These are phyloP conservation scores for Pediacus dermestoides DNA, from an alignment of 2,888 invertebrate species.

Conservation along the genomic window DNA sequence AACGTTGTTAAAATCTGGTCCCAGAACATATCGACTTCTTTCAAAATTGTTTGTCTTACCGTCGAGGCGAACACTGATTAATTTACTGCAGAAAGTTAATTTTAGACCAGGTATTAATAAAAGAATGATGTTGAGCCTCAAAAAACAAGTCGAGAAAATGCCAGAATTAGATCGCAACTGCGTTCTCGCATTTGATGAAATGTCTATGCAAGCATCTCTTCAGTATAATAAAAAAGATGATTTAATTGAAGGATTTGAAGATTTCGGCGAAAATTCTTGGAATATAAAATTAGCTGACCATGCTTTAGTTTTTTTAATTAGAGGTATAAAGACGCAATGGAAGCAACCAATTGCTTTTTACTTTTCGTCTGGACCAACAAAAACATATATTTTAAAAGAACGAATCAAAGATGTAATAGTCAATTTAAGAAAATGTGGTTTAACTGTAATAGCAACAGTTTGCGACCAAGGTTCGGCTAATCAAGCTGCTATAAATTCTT, in stretches of 20 bases:
- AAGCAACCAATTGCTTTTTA: slow-evolving; percentile 28
- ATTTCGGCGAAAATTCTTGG: slow-evolving; percentile 18
- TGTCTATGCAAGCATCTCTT: slow-evolving; percentile 18
- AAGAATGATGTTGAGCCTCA: slow-evolving; percentile 19
- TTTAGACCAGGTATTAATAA: slow-evolving; percentile 24
- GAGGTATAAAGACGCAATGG: slow-evolving; percentile 27
- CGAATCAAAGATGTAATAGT: slow-evolving; percentile 22
- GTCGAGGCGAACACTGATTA: slow-evolving; percentile 18
- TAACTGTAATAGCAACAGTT: slow-evolving; percentile 30
- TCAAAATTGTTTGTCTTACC: slow-evolving; percentile 25
- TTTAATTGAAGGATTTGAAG: slow-evolving; percentile 23
- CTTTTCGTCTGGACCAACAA: slow-evolving; percentile 25
- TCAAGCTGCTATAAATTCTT: slow-evolving; percentile 20
- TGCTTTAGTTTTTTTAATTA: slow-evolving; percentile 30
- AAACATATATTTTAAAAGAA: slow-evolving; percentile 16
- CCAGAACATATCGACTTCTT: slow-evolving; percentile 20
- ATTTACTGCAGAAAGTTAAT: no score
- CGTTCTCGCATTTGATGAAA: slow-evolving; percentile 28
- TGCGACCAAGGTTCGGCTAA: slow-evolving; percentile 35
- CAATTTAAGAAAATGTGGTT: slow-evolving; percentile 20
- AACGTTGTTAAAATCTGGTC: slow-evolving; percentile 23
- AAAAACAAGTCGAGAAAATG: no score
- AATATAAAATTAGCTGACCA: slow-evolving; percentile 28
- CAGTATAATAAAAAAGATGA: slow-evolving; percentile 20
- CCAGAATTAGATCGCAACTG: slow-evolving; percentile 7